phyloP scores from a whole-genome alignment of 2,888 invertebrate species.

The Tetragnatha montana region DNA sequence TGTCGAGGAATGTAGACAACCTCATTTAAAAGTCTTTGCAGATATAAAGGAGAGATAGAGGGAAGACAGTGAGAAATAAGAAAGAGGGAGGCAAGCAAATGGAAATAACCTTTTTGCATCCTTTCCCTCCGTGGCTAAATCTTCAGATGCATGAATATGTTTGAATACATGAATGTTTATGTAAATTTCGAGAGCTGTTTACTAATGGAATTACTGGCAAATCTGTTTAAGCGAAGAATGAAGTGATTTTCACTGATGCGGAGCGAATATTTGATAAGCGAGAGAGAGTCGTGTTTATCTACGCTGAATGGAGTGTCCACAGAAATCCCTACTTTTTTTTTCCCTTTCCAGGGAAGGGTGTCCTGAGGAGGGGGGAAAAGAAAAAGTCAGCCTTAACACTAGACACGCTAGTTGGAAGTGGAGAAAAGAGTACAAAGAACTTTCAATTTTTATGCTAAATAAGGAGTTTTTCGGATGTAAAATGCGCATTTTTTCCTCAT shows the following conservation, averaged over 20 bases:
- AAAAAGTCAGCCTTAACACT: neutral
- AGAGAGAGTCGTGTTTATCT: neutral
- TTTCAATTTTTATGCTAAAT: neutral
- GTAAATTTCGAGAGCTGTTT: conserved; percentile 31
- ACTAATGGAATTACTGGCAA: conserved; percentile 48
- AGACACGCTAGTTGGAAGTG: neutral
- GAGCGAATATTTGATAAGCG: conserved; percentile 13
- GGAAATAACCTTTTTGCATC: conserved; percentile 3
- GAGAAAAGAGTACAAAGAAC: neutral
- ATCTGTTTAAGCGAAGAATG: conserved; percentile 54
- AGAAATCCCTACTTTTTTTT: neutral
- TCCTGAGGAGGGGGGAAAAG: neutral
- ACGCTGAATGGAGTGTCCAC: conserved; percentile 11
- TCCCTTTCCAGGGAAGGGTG: neutral
- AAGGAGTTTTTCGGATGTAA: neutral
- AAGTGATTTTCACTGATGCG: conserved; percentile 29
- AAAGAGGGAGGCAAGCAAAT: conserved; percentile 15
- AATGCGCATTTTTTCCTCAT: neutral
- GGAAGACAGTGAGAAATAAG: neutral
- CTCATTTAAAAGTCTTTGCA: conserved; percentile 46
- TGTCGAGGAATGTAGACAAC: conserved; percentile 29
- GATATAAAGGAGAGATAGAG: conserved; percentile 3
- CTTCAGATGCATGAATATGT: conserved; percentile 45
- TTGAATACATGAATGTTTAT: conserved; percentile 61
- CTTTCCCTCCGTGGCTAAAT: conserved; percentile 19